Base-by-base conservation (phyloP, 2,113 vertebrate genomes). In the Nibea albiflora region DNA sequence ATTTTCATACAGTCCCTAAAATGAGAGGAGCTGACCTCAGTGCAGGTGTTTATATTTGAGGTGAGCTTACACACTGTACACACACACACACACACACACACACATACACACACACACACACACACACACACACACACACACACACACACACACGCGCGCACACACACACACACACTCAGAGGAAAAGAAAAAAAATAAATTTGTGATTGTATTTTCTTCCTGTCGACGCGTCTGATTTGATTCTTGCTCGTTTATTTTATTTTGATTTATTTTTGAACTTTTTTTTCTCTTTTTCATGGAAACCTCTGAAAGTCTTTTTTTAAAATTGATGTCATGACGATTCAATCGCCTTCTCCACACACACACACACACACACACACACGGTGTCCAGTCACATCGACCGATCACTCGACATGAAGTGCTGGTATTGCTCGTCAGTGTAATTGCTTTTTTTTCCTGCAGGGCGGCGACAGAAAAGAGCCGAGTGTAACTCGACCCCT, bases 201-300 rank as follows among this genome's bases (percentile, higher is more conserved):
- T 24, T 86, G 69, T 83, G 80, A 80, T 88, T 85, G 84, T 83
- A 11, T 78, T 72, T 78, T 56, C 57, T 84, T 83, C 68, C 56
- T 81, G 79, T 80, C 63, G 50, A 35, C 28, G 28, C 39, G 68
- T 85, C 68, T 9, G 20, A 31, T 61, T 57, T 46, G 44, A 69
- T 26, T 61, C 4, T 71, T 47, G 26, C n/a, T 9, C 61, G 6
- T 73, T n/a, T 68, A 58, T 7, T 22, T 57, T 10, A 62, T 7
- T 22, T 57, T 10, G 50, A 22, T n/a, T 1, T 42, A 46, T 46
- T 46, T 46, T 46, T 11, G 14, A 11, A 46, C 44, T 9, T 64
- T 35, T 3, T 62, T 28, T 61, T 12, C 19, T n/a, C 1, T 53
- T 20, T 49, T 58, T 66, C 19, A 11, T 4, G 20, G 65, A 10